Conservation (phyloP, 2,797 vertebrate genomes). For the Podarcis siculus region DNA sequence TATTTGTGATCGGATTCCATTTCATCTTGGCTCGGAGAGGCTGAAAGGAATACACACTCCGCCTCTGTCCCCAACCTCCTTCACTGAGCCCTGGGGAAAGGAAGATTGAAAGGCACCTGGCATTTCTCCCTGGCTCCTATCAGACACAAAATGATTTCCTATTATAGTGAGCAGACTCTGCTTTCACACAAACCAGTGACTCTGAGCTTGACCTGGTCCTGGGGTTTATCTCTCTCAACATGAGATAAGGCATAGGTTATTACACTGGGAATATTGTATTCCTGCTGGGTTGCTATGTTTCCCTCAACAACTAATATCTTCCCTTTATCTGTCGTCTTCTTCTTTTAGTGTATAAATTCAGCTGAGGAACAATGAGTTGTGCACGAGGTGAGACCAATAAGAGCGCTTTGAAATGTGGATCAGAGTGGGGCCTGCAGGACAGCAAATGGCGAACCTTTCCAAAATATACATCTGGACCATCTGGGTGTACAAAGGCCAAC, state of each 20-base stretch:
- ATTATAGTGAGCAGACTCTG: slow-evolving; percentile 13
- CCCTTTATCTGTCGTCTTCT: background rate
- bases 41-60: background rate
- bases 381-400: slow-evolving; percentile 6
- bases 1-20: background rate
- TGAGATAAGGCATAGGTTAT: slow-evolving; percentile 4
- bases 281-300: slow-evolving; percentile 21
- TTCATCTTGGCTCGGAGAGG: background rate
- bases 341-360: slow-evolving; percentile 34
- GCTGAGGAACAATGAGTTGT: slow-evolving; percentile 19
- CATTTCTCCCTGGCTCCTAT: slow-evolving; percentile 30
- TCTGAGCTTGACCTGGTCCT: slow-evolving; percentile 14
- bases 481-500: background rate
- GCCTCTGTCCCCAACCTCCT: background rate
- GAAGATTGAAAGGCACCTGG: background rate
- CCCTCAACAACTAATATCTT: slow-evolving; percentile 21
- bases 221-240: slow-evolving; percentile 9
- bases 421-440: slow-evolving; percentile 2
- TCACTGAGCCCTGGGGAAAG: slow-evolving; percentile 29
- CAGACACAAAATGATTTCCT: slow-evolving; percentile 28
- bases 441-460: background rate
- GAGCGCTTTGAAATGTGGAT: slow-evolving; percentile 8
- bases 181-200: background rate
- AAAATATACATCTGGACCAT: background rate
- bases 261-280: slow-evolving; percentile 21